Conservation (phyloP, 2,113 vertebrate species). For the Ploceus nigricollis region DNA sequence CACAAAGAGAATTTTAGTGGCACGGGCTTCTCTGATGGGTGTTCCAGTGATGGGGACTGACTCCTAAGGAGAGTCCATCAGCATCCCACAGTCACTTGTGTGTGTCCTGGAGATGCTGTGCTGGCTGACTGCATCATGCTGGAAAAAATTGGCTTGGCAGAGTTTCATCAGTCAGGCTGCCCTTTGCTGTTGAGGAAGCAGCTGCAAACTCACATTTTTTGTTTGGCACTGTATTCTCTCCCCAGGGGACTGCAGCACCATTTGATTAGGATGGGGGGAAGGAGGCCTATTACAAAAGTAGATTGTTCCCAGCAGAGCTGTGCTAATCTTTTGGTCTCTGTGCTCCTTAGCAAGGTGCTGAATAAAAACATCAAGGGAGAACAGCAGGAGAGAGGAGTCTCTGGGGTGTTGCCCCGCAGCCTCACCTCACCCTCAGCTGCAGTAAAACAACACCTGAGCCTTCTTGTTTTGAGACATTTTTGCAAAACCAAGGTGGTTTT, state of each 20-base stretch:
- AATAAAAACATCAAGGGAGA: background rate
- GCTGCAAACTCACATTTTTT: slow-evolving; percentile 38
- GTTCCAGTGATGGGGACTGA: background rate
- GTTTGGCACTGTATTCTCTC: slow-evolving; percentile 28
- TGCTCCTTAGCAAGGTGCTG: background rate
- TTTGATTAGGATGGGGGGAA: slow-evolving; percentile 30
- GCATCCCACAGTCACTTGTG: background rate
- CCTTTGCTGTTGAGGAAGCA: slow-evolving; percentile 50
- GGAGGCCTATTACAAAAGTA: background rate
- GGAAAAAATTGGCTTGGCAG: background rate
- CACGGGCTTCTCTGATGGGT: background rate
- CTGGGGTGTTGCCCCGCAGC: background rate
- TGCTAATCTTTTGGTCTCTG: background rate
- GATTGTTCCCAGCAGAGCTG: background rate
- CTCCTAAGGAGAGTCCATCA: slow-evolving; percentile 8
- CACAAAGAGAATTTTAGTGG: background rate
- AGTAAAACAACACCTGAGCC: background rate
- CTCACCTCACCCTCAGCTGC: background rate
- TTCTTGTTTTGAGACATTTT: background rate
- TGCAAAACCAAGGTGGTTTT: background rate
- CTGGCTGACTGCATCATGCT: background rate
- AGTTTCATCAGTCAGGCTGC: slow-evolving; percentile 32
- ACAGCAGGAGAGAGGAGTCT: background rate
- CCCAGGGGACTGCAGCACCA: slow-evolving; percentile 1
- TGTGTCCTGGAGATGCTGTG: background rate